phyloP scores from a whole-genome alignment of 2,113 vertebrate species.

The Sorex fumeus region DNA sequence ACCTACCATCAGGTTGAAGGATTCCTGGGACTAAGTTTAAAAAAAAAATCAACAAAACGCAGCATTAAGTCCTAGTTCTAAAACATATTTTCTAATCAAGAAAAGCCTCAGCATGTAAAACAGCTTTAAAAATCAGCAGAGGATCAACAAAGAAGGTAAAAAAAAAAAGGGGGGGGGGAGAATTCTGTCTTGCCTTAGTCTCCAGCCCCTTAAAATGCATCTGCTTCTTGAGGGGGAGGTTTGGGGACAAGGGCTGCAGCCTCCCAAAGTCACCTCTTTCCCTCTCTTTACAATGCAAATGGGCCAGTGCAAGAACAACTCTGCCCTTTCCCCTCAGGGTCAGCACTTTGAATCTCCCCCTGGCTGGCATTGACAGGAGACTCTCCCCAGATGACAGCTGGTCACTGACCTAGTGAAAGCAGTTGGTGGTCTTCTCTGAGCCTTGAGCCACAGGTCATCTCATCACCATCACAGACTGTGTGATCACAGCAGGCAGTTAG shows the following conservation, averaged over 20 bases:
- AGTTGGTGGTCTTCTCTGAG: constrained; percentile 73
- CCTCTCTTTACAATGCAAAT: constrained; percentile 74
- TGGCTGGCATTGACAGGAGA: constrained; percentile 68
- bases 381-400: constrained; percentile 77
- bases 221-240: constrained; percentile 48
- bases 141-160: constrained; percentile 49
- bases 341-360: constrained; percentile 57
- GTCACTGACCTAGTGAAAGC: constrained; percentile 75
- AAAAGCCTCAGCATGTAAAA: constrained; percentile 54
- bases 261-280: constrained; percentile 56
- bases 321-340: constrained; percentile 58
- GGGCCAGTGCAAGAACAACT: background rate
- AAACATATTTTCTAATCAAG: constrained; percentile 64
- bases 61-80: constrained; percentile 24
- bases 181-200: background rate
- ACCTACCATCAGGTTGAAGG: constrained; percentile 72
- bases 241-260: constrained; percentile 33
- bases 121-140: constrained; percentile 23
- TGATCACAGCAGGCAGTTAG: constrained; percentile 59
- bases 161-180: too few relatives aligned
- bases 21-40: constrained; percentile 66
- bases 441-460: constrained; percentile 68
- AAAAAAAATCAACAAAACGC: constrained; percentile 65
- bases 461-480: constrained; percentile 25
- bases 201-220: background rate